Evolutionary conservation across 1,140 invertebrate species (phyloP).

Genomic region (Drosophila pachea): DNA sequence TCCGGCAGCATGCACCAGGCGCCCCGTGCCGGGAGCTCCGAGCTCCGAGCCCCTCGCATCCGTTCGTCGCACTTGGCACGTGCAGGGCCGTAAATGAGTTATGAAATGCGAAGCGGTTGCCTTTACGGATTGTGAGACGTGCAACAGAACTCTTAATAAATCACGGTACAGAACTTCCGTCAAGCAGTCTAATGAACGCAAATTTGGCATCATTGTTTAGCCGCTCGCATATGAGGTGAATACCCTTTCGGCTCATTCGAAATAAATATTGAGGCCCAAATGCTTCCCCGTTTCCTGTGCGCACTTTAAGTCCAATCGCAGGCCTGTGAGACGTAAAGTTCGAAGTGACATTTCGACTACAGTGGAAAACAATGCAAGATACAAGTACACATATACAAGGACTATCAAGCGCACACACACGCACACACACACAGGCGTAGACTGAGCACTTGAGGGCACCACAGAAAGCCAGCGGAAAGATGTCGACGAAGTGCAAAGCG

Average conservation of each 20-base stretch:
- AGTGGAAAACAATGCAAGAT: slow-evolving; percentile 56
- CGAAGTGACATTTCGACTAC: slow-evolving; percentile 52
- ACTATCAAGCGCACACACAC: slow-evolving; percentile 22
- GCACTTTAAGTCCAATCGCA: not conserved
- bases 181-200: not conserved
- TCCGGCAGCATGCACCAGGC: not conserved
- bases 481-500: slow-evolving; percentile 76
- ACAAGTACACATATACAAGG: slow-evolving; percentile 20
- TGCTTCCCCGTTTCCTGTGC: too few relatives aligned
- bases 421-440: slow-evolving; percentile 6
- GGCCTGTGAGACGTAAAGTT: slow-evolving; percentile 18
- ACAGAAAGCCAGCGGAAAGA: slow-evolving; percentile 56
- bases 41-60: slow-evolving; percentile 36
- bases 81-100: slow-evolving; percentile 59
- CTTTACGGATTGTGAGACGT: slow-evolving; percentile 6
- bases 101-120: slow-evolving; percentile 31
- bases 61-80: slow-evolving; percentile 59
- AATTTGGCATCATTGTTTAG: not conserved
- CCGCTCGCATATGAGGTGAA: not conserved
- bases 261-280: too few relatives aligned
- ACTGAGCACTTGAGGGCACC: slow-evolving; percentile 45
- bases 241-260: too few relatives aligned
- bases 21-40: slow-evolving; percentile 22
- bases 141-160: slow-evolving; percentile 11
- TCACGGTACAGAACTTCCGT: not conserved